A percentile compares a stretch with the other conserved stretches of the same genome.
phyloP scores from a whole-genome alignment of 2,888 invertebrate species.

The Eupithecia dodoneata region DNA sequence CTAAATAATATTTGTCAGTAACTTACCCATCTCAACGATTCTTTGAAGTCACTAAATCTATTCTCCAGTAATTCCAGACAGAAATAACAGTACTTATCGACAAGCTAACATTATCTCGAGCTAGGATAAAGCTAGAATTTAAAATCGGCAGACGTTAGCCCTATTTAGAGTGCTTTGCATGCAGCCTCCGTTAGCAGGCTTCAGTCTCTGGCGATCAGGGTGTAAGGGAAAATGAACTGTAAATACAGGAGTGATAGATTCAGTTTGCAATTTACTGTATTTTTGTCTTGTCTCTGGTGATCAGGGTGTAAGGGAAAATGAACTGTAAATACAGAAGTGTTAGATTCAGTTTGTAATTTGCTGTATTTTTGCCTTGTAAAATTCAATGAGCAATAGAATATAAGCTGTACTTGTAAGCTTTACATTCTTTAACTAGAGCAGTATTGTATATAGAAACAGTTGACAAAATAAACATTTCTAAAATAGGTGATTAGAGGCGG shows the following conservation, averaged over 20 bases:
- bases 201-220: background rate
- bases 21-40: background rate
- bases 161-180: constrained; percentile 62
- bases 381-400: background rate
- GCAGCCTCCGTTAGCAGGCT: constrained; percentile 42
- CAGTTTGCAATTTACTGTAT: background rate
- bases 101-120: constrained; percentile 55
- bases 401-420: background rate
- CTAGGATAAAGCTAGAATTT: constrained; percentile 57
- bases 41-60: background rate
- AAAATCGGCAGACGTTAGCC: constrained; percentile 61
- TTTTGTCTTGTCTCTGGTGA: background rate
- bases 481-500: background rate
- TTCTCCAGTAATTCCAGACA: constrained; percentile 25
- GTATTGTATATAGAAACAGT: background rate
- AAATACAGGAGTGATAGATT: background rate
- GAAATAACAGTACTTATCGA: constrained; percentile 51
- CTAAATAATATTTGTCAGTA: background rate
- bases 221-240: constrained; percentile 5
- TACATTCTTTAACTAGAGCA: background rate
- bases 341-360: constrained; percentile 4
- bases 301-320: background rate
- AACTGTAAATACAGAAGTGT: background rate
- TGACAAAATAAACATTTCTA: background rate
- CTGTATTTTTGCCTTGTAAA: background rate